Evolutionary conservation across 2,797 vertebrate species (phyloP).

Genomic region (Peromyscus eremicus): DNA sequence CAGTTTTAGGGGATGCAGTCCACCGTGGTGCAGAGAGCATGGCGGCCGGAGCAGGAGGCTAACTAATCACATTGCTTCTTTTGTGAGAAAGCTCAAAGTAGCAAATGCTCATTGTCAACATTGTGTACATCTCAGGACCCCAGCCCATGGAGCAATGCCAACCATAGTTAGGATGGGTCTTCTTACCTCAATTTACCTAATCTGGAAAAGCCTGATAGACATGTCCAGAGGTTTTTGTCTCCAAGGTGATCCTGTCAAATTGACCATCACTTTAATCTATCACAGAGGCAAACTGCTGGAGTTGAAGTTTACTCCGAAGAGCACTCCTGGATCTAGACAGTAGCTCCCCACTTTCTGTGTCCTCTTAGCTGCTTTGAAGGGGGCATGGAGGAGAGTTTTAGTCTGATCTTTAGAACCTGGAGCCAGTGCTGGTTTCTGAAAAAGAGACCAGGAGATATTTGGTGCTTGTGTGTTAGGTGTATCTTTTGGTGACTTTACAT

Average conservation of each 20-base stretch:
- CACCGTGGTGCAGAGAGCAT: background rate
- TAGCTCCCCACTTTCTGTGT: background rate
- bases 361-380: background rate
- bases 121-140: background rate
- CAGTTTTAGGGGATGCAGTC: background rate
- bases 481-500: background rate
- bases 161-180: background rate
- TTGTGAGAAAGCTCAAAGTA: background rate
- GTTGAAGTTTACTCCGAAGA: slow-evolving; percentile 24
- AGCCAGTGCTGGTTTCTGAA: slow-evolving; percentile 35
- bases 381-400: slow-evolving; percentile 9
- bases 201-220: background rate
- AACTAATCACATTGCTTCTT: background rate
- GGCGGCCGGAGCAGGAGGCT: background rate
- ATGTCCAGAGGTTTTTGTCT: background rate
- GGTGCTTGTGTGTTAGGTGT: background rate
- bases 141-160: background rate
- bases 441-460: background rate
- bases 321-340: background rate
- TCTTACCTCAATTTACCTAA: background rate
- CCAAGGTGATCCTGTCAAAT: background rate
- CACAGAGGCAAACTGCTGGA: background rate
- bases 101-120: background rate
- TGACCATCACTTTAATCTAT: background rate
- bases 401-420: background rate